phyloP scores from a whole-genome alignment of 1,140 invertebrate species.

The Caenorhabditis brenneri region DNA sequence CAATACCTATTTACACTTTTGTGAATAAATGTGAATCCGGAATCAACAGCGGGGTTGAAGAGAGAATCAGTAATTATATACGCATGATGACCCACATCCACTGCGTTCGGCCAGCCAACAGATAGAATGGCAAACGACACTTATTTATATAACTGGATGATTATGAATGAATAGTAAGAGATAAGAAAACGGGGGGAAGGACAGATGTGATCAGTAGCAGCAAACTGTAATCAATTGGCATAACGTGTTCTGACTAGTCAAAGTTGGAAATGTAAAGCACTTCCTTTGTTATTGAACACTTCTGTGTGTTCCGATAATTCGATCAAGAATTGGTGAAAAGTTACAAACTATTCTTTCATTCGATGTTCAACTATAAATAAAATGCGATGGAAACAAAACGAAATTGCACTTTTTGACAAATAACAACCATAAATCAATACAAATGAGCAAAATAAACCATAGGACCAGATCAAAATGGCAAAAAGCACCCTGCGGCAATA shows the following conservation, averaged over 20 bases:
- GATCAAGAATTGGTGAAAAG: no score
- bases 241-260: background rate
- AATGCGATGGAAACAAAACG: background rate
- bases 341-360: no score
- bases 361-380: no score
- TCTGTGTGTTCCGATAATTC: no score
- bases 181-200: background rate
- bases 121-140: background rate
- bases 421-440: no score
- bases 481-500: background rate
- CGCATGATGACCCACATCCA: conserved; percentile 29
- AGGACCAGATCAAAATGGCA: background rate
- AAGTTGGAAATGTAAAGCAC: background rate
- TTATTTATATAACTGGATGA: conserved; percentile 34
- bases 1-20: background rate
- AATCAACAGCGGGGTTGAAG: background rate
- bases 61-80: conserved; percentile 10
- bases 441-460: background rate
- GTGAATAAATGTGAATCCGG: background rate
- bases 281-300: no score
- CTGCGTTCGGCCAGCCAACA: background rate
- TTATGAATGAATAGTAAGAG: background rate
- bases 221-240: background rate
- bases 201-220: no score
- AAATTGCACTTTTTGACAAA: background rate